phyloP scores from a whole-genome alignment of 2,888 invertebrate genomes.

The Drosophila lutescens region DNA sequence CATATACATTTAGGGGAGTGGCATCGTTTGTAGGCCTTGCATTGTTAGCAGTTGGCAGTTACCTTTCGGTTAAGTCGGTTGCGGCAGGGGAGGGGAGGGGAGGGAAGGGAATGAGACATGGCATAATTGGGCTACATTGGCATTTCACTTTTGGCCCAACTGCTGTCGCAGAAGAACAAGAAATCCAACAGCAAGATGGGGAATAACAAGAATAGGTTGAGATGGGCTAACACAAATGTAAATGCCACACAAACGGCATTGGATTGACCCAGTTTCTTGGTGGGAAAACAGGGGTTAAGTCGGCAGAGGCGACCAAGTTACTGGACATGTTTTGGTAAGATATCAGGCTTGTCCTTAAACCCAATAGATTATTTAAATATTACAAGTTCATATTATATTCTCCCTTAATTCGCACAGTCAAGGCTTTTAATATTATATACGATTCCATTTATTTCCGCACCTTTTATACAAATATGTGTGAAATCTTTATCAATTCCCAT shows the following conservation, averaged over 20 bases:
- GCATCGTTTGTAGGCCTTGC: slow-evolving; percentile 64
- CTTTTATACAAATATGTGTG: background rate
- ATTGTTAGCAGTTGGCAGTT: slow-evolving; percentile 72
- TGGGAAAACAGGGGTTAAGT: background rate
- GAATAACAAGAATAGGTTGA: slow-evolving; percentile 14
- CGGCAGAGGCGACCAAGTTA: slow-evolving; percentile 38
- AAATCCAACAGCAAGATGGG: background rate
- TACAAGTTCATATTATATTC: background rate
- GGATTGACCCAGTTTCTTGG: slow-evolving; percentile 70
- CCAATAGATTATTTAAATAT: too few relatives aligned
- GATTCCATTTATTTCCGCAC: background rate
- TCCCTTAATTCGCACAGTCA: too few relatives aligned
- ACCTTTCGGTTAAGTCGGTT: slow-evolving; percentile 54
- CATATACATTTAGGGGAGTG: slow-evolving; percentile 52
- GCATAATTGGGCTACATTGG: slow-evolving; percentile 78
- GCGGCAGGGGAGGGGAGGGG: background rate
- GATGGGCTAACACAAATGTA: slow-evolving; percentile 46
- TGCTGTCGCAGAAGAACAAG: slow-evolving; percentile 49
- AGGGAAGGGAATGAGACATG: slow-evolving; percentile 24
- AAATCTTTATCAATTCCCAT: slow-evolving; percentile 11
- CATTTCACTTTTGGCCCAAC: slow-evolving; percentile 72
- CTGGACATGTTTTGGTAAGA: background rate
- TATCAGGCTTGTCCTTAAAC: background rate
- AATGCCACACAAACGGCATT: slow-evolving; percentile 65
- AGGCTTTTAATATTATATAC: background rate